Evolutionary conservation across 1,140 invertebrate genomes (phyloP).

Genomic region (Drosophila eugracilis): DNA sequence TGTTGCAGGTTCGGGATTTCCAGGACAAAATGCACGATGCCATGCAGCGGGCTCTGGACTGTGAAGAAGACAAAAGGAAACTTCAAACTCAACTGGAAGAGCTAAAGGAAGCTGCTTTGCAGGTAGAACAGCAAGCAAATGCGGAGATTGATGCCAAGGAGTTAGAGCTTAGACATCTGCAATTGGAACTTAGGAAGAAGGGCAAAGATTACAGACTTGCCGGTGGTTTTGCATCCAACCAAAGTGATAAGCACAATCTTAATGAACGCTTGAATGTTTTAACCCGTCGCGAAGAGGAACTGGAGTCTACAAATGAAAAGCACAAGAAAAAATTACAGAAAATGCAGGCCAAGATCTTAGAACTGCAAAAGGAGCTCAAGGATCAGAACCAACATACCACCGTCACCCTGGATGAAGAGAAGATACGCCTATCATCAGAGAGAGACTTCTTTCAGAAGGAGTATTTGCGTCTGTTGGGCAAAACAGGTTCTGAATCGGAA

Average conservation of each 20-base stretch:
- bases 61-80: conserved; percentile 87
- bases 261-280: conserved; percentile 69
- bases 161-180: conserved; percentile 49
- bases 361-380: conserved; percentile 53
- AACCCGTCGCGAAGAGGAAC: conserved; percentile 64
- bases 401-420: conserved; percentile 68
- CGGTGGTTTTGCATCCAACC: conserved; percentile 2
- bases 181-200: conserved; percentile 39
- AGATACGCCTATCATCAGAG: conserved; percentile 69
- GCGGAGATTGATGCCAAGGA: conserved; percentile 74
- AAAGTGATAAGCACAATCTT: conserved; percentile 59
- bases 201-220: conserved; percentile 17
- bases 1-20: conserved; percentile 86
- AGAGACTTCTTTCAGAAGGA: conserved; percentile 83
- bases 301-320: conserved; percentile 62
- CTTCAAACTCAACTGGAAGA: conserved; percentile 87
- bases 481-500: conserved; percentile 68
- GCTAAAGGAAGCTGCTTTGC: conserved; percentile 87
- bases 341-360: conserved; percentile 55
- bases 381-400: conserved; percentile 33
- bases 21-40: conserved; percentile 88
- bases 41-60: conserved; percentile 87
- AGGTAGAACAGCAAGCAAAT: conserved; percentile 87
- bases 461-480: conserved; percentile 70
- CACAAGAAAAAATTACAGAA: conserved; percentile 66